Evolutionary conservation across 1,140 invertebrate species (phyloP).

Genomic region (Plectus sambesii): DNA sequence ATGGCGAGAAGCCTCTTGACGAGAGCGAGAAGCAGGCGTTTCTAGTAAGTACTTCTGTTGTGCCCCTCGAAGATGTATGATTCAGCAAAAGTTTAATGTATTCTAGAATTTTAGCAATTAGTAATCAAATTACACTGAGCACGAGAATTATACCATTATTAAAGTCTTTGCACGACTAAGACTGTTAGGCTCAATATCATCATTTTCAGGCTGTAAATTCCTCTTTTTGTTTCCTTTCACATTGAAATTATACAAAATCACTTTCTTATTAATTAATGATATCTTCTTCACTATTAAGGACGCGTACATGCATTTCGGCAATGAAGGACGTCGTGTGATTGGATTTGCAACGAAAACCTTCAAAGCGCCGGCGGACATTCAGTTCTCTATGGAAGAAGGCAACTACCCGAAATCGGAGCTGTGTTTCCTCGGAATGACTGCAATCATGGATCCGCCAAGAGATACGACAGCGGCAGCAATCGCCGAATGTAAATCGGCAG

Average conservation of each 20-base stretch:
- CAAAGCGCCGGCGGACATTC: constrained; percentile 20
- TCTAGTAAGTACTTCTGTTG: too few species aligned
- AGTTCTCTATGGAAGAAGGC: constrained; percentile 23
- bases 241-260: too few species aligned
- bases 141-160: too few species aligned
- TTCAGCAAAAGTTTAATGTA: too few species aligned
- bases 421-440: constrained; percentile 29
- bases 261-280: constrained; percentile 7
- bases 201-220: too few species aligned
- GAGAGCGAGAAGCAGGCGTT: constrained; percentile 25
- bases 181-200: too few species aligned
- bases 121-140: too few species aligned
- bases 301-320: constrained; percentile 33
- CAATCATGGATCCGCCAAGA: constrained; percentile 37
- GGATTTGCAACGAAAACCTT: constrained; percentile 35
- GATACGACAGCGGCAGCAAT: constrained; percentile 34
- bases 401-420: constrained; percentile 30
- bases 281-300: constrained; percentile 10
- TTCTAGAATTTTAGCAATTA: too few species aligned
- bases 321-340: constrained; percentile 36
- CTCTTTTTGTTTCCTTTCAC: too few species aligned
- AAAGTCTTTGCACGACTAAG: too few species aligned
- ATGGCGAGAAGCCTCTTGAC: constrained; percentile 20
- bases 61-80: too few species aligned
- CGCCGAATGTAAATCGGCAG: constrained; percentile 30